Conservation (phyloP, 2,888 invertebrate species). For the Callosobruchus maculatus region DNA sequence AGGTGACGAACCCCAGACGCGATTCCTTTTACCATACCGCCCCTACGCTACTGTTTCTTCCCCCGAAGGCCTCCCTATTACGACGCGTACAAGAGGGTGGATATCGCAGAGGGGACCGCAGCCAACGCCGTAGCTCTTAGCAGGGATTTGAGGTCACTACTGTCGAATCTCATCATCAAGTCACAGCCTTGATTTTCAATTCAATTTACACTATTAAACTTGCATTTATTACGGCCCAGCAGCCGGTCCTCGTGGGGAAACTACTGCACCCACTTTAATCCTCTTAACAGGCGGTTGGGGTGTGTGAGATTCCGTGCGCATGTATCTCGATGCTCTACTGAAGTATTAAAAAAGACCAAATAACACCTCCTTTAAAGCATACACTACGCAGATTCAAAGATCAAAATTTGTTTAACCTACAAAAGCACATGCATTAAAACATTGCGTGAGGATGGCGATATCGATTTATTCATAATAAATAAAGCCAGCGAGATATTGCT, state of each 20-base stretch:
- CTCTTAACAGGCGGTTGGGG: neutral
- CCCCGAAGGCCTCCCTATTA: neutral
- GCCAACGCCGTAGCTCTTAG: conserved; percentile 30
- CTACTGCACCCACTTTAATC: conserved; percentile 9
- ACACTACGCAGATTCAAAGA: no score
- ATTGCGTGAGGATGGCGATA: no score
- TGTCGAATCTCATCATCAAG: conserved; percentile 50
- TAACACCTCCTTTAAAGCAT: no score
- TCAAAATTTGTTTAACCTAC: no score
- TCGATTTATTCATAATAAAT: no score
- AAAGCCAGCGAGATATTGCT: no score
- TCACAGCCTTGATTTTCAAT: conserved; percentile 46
- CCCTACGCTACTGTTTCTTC: conserved; percentile 4
- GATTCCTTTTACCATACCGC: neutral
- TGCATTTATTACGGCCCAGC: conserved; percentile 33
- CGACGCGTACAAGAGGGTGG: conserved; percentile 1
- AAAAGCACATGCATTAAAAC: no score
- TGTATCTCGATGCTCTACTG: no score
- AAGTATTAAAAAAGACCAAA: no score
- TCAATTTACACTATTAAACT: conserved; percentile 46
- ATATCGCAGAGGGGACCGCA: neutral
- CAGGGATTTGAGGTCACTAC: conserved; percentile 50
- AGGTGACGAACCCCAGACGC: neutral
- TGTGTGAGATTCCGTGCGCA: neutral
- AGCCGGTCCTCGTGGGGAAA: conserved; percentile 17